Conservation (phyloP, 2,113 vertebrate species). For the Scortum barcoo region DNA sequence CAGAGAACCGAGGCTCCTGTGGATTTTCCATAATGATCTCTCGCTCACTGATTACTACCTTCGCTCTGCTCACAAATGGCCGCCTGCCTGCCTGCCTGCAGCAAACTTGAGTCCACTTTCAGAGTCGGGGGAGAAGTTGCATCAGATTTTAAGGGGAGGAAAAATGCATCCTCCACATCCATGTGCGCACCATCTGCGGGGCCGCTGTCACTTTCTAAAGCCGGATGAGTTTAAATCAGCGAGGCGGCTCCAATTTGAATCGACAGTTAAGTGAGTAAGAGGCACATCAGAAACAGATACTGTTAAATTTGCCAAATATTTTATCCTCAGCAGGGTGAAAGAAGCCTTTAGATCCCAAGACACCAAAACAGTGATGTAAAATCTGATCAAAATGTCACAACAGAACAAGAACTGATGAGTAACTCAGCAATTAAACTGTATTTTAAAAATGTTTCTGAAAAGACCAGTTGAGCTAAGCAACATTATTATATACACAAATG, state of each 20-base stretch:
- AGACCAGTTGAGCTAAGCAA: no score
- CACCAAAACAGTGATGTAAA: background rate
- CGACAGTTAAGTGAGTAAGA: background rate
- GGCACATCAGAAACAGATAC: background rate
- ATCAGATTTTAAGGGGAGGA: conserved; percentile 56
- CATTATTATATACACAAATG: no score
- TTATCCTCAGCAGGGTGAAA: background rate
- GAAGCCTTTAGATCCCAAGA: background rate
- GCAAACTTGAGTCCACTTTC: conserved; percentile 40
- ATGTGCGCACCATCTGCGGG: conserved; percentile 46
- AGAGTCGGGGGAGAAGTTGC: conserved; percentile 60
- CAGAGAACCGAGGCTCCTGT: conserved; percentile 67
- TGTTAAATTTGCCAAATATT: background rate
- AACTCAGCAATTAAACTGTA: no score
- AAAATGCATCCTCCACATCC: conserved; percentile 5
- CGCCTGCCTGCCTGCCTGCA: conserved; percentile 27
- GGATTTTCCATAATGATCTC: conserved; percentile 77
- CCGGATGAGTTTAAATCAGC: background rate
- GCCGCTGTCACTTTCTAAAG: background rate
- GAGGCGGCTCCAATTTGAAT: background rate
- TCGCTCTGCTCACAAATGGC: conserved; percentile 40
- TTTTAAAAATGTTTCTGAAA: no score
- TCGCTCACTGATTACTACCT: conserved; percentile 77
- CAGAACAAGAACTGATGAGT: no score
- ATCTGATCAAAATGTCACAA: background rate